Conservation (phyloP, 2,888 invertebrate genomes). For the Petrolisthes manimaculis region DNA sequence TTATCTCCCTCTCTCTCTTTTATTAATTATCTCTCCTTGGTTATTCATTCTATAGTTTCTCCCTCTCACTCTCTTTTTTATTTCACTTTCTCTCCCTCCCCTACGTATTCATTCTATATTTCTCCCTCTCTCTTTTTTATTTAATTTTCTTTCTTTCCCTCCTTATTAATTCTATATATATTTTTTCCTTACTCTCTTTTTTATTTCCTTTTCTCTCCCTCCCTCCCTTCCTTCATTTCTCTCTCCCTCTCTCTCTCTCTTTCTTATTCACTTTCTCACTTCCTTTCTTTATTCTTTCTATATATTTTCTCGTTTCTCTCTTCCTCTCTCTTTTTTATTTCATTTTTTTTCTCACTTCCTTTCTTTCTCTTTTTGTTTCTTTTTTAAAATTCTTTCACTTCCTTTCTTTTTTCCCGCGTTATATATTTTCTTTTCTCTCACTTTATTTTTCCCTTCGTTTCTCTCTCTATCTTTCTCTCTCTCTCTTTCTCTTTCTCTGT, state of each 20-base stretch:
- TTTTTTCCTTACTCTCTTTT: no score
- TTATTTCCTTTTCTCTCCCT: slow-evolving; percentile 15
- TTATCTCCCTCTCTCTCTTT: slow-evolving; percentile 13
- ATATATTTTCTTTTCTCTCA: no score
- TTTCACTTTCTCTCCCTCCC: background rate
- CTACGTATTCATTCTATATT: background rate
- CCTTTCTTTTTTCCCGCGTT: no score
- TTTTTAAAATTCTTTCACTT: no score
- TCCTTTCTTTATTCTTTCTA: background rate
- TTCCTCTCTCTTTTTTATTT: no score
- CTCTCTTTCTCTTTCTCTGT: no score
- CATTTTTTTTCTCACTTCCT: no score
- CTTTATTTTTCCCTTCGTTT: no score
- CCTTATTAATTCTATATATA: background rate
- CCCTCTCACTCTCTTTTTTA: background rate
- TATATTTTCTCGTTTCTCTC: background rate
- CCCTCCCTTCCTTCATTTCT: no score
- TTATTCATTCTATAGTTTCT: background rate
- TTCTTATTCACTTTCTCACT: background rate
- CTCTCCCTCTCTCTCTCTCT: no score
- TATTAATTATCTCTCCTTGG: background rate
- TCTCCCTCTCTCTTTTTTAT: background rate
- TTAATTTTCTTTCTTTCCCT: background rate
- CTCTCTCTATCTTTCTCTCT: no score
- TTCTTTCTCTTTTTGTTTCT: no score